Base-by-base conservation (phyloP, 2,113 vertebrate genomes). In the Caranx ignobilis region DNA sequence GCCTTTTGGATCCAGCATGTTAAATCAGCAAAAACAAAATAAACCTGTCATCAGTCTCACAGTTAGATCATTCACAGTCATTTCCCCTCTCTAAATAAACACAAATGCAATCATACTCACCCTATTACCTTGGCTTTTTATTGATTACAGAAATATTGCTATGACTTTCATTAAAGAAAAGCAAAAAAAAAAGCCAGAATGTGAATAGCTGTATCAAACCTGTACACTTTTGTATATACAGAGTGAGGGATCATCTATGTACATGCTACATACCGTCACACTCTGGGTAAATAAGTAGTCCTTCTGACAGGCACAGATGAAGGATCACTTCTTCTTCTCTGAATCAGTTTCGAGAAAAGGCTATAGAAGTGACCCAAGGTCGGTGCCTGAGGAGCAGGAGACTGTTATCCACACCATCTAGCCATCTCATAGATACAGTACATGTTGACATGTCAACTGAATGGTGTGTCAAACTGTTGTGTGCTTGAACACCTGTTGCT, bases 81-180 rank as follows among this genome's bases (percentile, higher is more conserved):
- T 37, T 35, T 66, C 68, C 75, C 60, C 59, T 70, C 73, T 54
- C 69, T 67, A 77, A 83, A 81, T 63, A 61, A 85, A 82, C 74
- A 85, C 71, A 74, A 74, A 71, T 62, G 32, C 68, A 89, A 77
- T 79, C 83, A 82, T 70, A 71, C 55, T 73, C 62, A 77, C 83
- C 76, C 75, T 64, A 71, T 84, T 83, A 85, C 75, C 85, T 80
- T 91, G 91, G 88, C 88, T 87, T 92, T 89, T 88, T 87, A 90
- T 89, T 88, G 78, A 81, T 92, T 85, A 91, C 86, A 91, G 88
- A 92, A 93, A 93, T 94, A 94, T 94, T 94, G 92, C 93, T 94
- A 85, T 90, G 87, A 89, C 65, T 88, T 88, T 89, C 55, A 89
- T 61, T 61, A 84, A 89, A 90, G 79, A 91, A 86, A 92, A 78